Percentiles rank a stretch among this genome's conserved stretches.
These are phyloP conservation scores for Ceuthmochares aereus DNA, from an alignment of 2,113 vertebrate species.

Conservation along the genomic window DNA sequence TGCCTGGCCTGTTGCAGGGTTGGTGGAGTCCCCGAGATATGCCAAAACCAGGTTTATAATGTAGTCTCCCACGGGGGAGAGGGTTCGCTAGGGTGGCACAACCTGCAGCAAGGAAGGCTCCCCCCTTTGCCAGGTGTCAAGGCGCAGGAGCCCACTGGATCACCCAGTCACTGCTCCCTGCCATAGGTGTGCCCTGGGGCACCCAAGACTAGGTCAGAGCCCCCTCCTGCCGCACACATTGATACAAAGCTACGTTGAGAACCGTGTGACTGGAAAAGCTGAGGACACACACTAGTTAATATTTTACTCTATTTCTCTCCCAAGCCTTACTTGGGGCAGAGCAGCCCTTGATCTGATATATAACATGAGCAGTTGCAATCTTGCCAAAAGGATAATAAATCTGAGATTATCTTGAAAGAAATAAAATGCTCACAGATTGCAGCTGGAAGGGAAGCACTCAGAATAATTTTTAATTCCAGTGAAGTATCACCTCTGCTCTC, in stretches of 20 bases:
- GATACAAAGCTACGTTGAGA: fast-evolving
- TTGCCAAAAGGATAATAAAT: background rate
- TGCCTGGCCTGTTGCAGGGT: background rate
- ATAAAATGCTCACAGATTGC: background rate
- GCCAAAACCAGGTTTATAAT: background rate
- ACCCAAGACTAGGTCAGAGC: background rate
- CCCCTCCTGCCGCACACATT: background rate
- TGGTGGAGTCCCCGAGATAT: background rate
- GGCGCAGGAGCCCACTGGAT: background rate
- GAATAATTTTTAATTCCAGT: background rate
- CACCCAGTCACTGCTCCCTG: background rate
- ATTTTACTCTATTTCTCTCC: background rate
- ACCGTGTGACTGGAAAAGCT: background rate
- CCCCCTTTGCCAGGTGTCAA: background rate
- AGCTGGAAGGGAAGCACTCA: constrained; percentile 60
- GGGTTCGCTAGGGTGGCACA: background rate
- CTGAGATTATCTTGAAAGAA: background rate
- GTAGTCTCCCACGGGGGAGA: background rate
- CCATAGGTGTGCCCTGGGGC: fast-evolving
- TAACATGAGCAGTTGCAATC: background rate
- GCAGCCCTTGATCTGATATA: background rate
- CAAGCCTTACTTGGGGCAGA: background rate
- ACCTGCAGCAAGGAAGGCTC: fast-evolving
- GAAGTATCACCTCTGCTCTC: background rate
- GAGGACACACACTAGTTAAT: background rate